Evolutionary conservation across 2,888 invertebrate genomes (phyloP).

Genomic region (Drosophila leonis): DNA sequence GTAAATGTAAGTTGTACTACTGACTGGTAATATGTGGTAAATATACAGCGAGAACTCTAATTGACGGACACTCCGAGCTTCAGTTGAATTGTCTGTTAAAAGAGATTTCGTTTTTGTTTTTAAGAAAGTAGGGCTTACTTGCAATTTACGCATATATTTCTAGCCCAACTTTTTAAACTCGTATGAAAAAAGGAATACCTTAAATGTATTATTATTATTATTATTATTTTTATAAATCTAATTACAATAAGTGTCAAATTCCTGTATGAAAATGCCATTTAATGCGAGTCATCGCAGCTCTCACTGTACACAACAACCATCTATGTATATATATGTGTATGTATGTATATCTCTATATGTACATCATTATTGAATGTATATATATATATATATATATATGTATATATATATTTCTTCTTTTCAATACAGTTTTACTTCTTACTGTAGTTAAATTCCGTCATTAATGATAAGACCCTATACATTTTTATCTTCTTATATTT

Average conservation of each 20-base stretch:
- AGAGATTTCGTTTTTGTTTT: background rate
- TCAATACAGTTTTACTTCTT: background rate
- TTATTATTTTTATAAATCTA: no score
- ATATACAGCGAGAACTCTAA: background rate
- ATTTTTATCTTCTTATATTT: background rate
- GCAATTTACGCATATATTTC: background rate
- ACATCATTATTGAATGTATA: background rate
- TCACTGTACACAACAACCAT: no score
- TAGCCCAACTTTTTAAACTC: background rate
- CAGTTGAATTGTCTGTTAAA: background rate
- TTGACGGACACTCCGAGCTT: no score
- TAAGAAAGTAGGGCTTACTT: background rate
- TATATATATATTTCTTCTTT: background rate
- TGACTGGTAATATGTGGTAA: background rate
- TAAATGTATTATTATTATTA: no score
- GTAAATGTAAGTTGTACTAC: slow-evolving; percentile 89
- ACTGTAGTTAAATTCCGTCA: no score
- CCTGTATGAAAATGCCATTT: no score
- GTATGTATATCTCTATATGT: no score
- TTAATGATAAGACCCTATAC: no score
- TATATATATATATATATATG: background rate
- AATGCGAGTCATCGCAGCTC: no score
- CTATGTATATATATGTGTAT: no score
- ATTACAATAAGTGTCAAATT: no score
- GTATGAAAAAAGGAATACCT: no score